Evolutionary conservation across 2,797 vertebrate genomes (phyloP).

Genomic region (Emydoidea blandingii): DNA sequence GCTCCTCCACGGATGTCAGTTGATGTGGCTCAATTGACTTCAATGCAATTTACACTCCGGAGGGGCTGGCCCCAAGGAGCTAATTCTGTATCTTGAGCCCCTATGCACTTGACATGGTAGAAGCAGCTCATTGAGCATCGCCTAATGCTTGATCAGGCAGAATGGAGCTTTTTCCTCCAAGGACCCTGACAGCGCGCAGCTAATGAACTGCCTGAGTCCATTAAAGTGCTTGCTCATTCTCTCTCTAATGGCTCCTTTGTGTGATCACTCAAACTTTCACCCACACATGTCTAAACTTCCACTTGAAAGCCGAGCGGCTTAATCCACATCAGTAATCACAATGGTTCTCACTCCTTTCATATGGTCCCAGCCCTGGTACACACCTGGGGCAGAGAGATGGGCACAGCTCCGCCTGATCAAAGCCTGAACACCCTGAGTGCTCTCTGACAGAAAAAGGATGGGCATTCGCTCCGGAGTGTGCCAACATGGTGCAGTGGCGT

Average conservation of each 20-base stretch:
- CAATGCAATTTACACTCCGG: not conserved
- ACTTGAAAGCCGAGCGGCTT: conserved; percentile 56
- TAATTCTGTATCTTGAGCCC: not conserved
- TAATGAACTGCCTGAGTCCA: conserved; percentile 13
- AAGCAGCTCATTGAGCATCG: conserved; percentile 5
- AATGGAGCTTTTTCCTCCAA: conserved; percentile 8
- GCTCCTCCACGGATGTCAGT: not conserved
- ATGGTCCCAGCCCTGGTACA: conserved; percentile 2
- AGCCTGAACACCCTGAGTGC: not conserved
- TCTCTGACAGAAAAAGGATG: not conserved
- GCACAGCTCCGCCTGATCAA: conserved; percentile 20
- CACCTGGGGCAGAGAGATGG: not conserved
- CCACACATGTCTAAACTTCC: conserved; percentile 18
- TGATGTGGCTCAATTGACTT: not conserved
- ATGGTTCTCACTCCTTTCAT: conserved; percentile 25
- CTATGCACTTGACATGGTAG: not conserved
- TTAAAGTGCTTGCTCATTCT: conserved; percentile 48
- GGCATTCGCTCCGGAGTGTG: not conserved
- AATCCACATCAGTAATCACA: conserved; percentile 51
- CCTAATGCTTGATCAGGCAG: conserved; percentile 13
- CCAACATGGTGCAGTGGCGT: not conserved
- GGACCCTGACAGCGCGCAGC: not conserved
- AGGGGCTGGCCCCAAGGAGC: not conserved
- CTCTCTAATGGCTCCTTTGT: conserved; percentile 37
- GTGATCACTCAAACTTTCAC: conserved; percentile 28